These are phyloP conservation scores for Lagorchestes hirsutus DNA, from an alignment of 2,797 vertebrate species.

Conservation along the genomic window DNA sequence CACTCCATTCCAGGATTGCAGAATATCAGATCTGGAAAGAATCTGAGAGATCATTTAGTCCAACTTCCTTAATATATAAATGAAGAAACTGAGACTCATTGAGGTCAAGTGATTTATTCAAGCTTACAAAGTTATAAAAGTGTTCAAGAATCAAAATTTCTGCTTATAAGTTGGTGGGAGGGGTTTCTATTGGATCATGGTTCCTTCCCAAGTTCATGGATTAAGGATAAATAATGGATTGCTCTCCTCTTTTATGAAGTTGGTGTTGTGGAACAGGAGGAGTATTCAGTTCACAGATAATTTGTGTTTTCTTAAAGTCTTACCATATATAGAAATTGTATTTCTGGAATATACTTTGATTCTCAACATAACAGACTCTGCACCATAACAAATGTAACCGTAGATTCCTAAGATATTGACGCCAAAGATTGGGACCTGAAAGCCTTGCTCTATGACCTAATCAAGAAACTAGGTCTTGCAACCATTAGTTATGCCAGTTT, in stretches of 20 bases:
- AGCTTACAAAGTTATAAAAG: not conserved
- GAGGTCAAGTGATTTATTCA: not conserved
- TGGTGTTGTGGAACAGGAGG: fast-evolving
- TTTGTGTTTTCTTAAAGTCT: not conserved
- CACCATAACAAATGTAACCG: not conserved
- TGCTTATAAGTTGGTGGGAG: too few species aligned
- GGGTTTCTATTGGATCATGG: not conserved
- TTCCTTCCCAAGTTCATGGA: not conserved
- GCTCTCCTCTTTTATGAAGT: not conserved
- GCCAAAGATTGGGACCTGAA: not conserved
- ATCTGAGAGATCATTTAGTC: not conserved
- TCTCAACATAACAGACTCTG: not conserved
- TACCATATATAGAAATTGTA: not conserved
- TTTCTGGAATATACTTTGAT: not conserved
- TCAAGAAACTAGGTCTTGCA: not conserved
- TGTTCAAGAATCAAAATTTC: not conserved
- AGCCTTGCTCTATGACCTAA: not conserved
- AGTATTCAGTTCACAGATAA: not conserved
- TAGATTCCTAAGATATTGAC: not conserved
- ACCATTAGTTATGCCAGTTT: not conserved
- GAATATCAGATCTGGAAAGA: not conserved
- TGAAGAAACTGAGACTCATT: not conserved
- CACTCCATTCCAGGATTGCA: not conserved
- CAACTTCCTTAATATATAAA: not conserved
- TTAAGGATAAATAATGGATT: not conserved